phyloP scores from a whole-genome alignment of 2,113 vertebrate genomes.

The Melanerpes aurifrons region DNA sequence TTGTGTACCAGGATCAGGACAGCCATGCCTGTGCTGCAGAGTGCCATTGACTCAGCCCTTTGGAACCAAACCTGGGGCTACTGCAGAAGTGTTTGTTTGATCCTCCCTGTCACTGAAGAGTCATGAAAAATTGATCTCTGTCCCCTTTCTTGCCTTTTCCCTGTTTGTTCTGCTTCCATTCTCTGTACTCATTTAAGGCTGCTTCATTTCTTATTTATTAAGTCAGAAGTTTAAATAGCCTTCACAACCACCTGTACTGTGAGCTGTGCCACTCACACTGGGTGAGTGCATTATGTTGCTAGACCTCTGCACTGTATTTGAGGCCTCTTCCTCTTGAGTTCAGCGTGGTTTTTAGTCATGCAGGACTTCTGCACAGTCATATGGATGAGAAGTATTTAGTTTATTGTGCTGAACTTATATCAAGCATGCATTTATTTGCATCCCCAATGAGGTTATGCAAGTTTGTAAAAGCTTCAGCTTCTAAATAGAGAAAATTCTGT shows the following conservation, averaged over 20 bases:
- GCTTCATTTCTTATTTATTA: slow-evolving; percentile 60
- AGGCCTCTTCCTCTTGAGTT: not conserved
- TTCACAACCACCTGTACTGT: slow-evolving; percentile 15
- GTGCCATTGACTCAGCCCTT: not conserved
- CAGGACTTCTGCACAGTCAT: not conserved
- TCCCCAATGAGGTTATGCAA: not conserved
- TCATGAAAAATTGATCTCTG: slow-evolving; percentile 4
- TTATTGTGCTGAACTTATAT: not conserved
- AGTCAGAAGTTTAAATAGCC: slow-evolving; percentile 42
- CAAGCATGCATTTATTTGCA: slow-evolving; percentile 17
- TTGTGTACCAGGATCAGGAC: not conserved
- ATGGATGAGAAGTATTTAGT: not conserved
- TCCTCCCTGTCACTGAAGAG: not conserved
- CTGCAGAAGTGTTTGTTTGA: not conserved
- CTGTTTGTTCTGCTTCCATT: slow-evolving; percentile 13
- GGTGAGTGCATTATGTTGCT: slow-evolving; percentile 23
- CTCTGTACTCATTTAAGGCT: slow-evolving; percentile 9
- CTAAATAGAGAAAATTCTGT: not conserved
- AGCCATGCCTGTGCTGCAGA: not conserved
- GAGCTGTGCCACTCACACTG: slow-evolving; percentile 12
- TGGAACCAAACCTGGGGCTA: not conserved
- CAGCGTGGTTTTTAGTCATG: not conserved
- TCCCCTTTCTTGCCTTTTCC: not conserved
- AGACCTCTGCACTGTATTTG: not conserved
- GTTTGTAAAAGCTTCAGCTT: slow-evolving; percentile 7